Evolutionary conservation across 2,113 vertebrate genomes (phyloP).

Genomic region (Pachycephala philippinensis): DNA sequence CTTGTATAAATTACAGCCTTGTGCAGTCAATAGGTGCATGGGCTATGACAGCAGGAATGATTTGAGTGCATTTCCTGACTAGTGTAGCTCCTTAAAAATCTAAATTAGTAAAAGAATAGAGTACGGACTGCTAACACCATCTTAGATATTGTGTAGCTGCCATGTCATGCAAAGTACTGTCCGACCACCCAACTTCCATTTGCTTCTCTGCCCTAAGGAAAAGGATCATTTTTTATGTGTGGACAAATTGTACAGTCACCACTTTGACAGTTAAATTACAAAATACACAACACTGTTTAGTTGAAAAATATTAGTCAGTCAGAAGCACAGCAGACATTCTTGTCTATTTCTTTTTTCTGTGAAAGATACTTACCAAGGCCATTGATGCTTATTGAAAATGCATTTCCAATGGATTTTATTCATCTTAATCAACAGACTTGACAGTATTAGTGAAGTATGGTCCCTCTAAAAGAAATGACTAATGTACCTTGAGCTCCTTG

Average conservation of each 20-base stretch:
- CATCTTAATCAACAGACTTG: background rate
- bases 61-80: background rate
- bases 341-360: background rate
- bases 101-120: background rate
- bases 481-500: background rate
- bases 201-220: background rate
- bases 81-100: background rate
- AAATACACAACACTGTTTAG: background rate
- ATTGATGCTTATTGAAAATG: slow-evolving; percentile 16
- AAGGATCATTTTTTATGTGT: background rate
- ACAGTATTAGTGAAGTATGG: background rate
- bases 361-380: background rate
- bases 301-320: background rate
- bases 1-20: background rate
- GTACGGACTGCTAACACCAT: background rate
- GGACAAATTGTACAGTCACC: background rate
- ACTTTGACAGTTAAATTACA: background rate
- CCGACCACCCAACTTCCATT: background rate
- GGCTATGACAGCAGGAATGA: background rate
- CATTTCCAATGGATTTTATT: slow-evolving; percentile 14
- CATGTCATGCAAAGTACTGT: background rate
- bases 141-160: background rate
- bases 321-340: background rate
- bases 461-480: background rate
- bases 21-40: background rate